Base-by-base conservation (phyloP, 2,113 vertebrate species). In the Antechinus flavipes region DNA sequence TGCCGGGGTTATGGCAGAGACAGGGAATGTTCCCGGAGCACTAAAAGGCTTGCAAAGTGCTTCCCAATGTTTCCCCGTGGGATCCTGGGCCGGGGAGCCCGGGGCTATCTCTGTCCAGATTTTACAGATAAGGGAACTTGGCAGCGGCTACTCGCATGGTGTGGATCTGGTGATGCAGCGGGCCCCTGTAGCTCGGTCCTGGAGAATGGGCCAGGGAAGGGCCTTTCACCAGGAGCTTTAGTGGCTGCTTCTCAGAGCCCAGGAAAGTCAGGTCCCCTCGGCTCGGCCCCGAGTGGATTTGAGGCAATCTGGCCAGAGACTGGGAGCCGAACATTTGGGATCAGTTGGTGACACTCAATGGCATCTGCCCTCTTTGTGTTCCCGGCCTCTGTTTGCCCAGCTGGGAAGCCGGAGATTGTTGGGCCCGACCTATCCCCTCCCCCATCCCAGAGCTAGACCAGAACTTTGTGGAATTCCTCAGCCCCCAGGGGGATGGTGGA, bases 311-410 rank as follows among this genome's bases (percentile, higher is more conserved):
- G 49, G 23, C 93, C 68, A 52, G 50, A 94, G n/a, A 93, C 90
- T 94, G 53, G 54, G 54, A 23, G 35, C 12, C 91, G 90, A 53
- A 50, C 55, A 58, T 94, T 35, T 91, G 92, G 90, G 91, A 91
- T 19, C 90, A 30, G 11, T 26, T 4, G 8, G 1, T 50, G n/a
- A 54, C 2, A 0, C 93, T 90, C 42, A 68, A n/a, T n/a, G 68
- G 24, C 49, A n/a, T 54, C 91, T 89, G 47, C 84, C 55, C 16
- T 55, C 94, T 96, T 97, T 94, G 58, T 95, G 93, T 54, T 90
- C 16, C 16, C 61, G 53, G 53, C 58, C 54, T 96, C 50, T 93
- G 47, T 96, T 95, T 96, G 95, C 93, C 97, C 58, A 96, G 95
- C 96, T 97, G 95, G 95, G 68, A 42, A 96, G 89, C 93, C 68